Evolutionary conservation across 2,113 vertebrate genomes (phyloP), one percentile per base, ranked within the genome.

Genomic region (Rynchops niger): DNA sequence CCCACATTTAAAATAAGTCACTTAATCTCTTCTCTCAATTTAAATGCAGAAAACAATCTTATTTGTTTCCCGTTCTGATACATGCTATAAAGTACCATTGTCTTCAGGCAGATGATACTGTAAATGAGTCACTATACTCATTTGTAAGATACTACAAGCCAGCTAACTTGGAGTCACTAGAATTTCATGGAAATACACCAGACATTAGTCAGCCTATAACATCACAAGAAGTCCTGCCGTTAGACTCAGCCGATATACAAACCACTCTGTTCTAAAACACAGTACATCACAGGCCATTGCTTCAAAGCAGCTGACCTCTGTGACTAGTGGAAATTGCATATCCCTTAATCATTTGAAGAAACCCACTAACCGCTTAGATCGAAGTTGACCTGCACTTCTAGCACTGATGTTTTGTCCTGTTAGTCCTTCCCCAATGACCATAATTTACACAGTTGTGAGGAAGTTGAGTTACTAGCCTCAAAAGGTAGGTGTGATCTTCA

Each of bases 251-350:
- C 36, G 32, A 42, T 10, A 81, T 5, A 66, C 42, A 86, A 94
- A 93, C 25, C n/a, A 90, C 56, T 72, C 14, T n/a, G 8, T 59
- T 66, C 49, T 50, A 65, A 50, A 91, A 52, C 56, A 87, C 32
- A 72, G 56, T 52, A 72, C 38, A 30, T 83, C 93, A 86, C 19
- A 47, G 27, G 2, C 63, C 15, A 6, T 58, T 93, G 70, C 81
- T 77, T 82, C 84, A 89, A 93, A 96, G 70, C 73, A 95, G 86
- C 78, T 97, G 95, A 95, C 81, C 43, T 79, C 49, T 82, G 47
- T 90, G 74, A 87, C 85, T 61, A 13, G 2, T 53, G 17, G 34
- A 82, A 85, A 89, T 61, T 55, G 26, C 83, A 30, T 22, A 82
- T n/a, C 26, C 38, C 21, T 89, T 74, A 94, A 79, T 53, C 73